Conservation (phyloP, 2,797 vertebrate genomes). For the Anomalospiza imberbis region DNA sequence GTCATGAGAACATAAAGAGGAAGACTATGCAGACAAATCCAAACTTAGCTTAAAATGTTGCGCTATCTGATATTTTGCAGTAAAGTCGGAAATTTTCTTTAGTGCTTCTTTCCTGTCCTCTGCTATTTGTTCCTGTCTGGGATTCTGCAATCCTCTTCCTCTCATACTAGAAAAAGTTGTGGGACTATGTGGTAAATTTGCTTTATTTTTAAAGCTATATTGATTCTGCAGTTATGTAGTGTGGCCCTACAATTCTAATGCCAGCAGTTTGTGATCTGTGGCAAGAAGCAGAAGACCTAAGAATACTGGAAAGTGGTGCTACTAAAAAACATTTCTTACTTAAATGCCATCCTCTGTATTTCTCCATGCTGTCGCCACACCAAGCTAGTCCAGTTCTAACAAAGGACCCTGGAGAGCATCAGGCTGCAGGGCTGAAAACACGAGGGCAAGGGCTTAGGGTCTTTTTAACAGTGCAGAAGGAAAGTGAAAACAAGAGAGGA, state of each 20-base stretch:
- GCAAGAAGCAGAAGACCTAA: not conserved
- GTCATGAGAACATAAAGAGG: not conserved
- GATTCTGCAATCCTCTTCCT: not conserved
- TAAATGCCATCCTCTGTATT: not conserved
- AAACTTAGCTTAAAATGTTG: not conserved
- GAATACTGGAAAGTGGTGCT: not conserved
- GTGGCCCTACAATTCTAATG: not conserved
- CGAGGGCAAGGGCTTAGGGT: fast-evolving
- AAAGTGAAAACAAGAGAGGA: not conserved
- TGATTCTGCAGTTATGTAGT: not conserved
- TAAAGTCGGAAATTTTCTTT: not conserved
- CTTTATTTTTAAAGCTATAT: not conserved
- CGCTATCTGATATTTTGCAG: not conserved
- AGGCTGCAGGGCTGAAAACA: not conserved
- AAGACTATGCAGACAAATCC: not conserved
- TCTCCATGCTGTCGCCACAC: not conserved
- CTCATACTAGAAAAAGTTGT: not conserved
- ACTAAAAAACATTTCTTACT: not conserved
- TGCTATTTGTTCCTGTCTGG: not conserved
- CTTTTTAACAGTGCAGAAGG: not conserved
- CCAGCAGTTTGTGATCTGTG: not conserved
- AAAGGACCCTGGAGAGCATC: not conserved
- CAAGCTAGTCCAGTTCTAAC: not conserved
- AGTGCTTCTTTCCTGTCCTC: not conserved
- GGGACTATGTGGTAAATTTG: not conserved